These are phyloP conservation scores for Pachymerium ferrugineum DNA, from an alignment of 2,888 invertebrate species.

Conservation along the genomic window DNA sequence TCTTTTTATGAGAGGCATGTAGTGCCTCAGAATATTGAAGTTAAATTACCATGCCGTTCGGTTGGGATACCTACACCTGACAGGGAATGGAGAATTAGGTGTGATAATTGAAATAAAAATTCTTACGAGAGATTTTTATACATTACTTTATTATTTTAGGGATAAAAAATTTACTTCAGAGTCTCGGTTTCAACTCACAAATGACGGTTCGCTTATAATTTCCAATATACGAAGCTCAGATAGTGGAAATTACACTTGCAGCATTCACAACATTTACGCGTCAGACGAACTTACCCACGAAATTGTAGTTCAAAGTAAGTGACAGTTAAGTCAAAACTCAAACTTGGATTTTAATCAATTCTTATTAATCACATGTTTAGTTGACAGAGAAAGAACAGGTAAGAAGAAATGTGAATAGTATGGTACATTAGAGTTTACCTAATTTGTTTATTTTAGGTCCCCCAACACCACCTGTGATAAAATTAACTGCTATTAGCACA, in stretches of 20 bases:
- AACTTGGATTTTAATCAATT: not conserved
- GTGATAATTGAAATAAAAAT: not conserved
- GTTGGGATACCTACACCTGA: conserved; percentile 90
- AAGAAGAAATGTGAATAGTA: not conserved
- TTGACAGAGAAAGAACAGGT: conserved; percentile 33
- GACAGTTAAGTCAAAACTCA: not conserved
- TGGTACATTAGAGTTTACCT: not conserved
- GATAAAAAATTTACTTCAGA: conserved; percentile 30
- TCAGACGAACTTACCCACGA: conserved; percentile 34
- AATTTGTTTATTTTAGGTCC: conserved; percentile 22
- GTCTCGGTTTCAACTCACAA: conserved; percentile 29
- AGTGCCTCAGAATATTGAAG: conserved; percentile 82
- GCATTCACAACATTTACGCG: conserved; percentile 36
- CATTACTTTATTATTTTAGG: not conserved
- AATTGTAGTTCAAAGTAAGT: conserved; percentile 34
- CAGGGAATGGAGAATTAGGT: conserved; percentile 62
- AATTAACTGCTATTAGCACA: conserved; percentile 25
- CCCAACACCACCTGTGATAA: conserved; percentile 34
- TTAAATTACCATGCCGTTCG: conserved; percentile 82
- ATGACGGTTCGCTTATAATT: conserved; percentile 34
- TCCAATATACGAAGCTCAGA: conserved; percentile 14
- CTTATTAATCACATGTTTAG: not conserved
- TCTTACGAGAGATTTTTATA: not conserved
- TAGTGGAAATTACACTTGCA: conserved; percentile 36
- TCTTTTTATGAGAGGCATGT: conserved; percentile 88